Base-by-base conservation (phyloP, 2,797 vertebrate species). In the Hydrolagus colliei region DNA sequence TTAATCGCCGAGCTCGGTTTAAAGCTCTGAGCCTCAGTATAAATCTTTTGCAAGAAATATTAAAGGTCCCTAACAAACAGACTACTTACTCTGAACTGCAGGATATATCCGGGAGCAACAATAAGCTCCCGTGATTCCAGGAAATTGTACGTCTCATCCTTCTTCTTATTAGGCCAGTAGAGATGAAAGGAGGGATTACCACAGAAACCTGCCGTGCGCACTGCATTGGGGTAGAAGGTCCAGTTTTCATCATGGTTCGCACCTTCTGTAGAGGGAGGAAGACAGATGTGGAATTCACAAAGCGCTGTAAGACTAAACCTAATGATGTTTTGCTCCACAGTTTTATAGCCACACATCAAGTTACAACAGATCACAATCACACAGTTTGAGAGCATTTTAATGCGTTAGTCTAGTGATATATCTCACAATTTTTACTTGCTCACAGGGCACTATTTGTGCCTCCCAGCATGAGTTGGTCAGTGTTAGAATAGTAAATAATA, bases 121-220 rank as follows among this genome's bases (percentile, higher is more conserved):
- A 99, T 99, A 88, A 99, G 97, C 88, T 99, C 98, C 27, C 97
- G 93, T 76, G 98, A 98, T 87, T 95, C 96, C 87, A 99, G 93
- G 89, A 97, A 96, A 91, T 97, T 99, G 91, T 97, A 94, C 7
- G 97, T 98, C 89, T 93, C 95, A 89, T 98, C 97, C 88, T 97
- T 96, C 89, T 98, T 98, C 92, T 98, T 98, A 91, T 99, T 99
- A 73, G 98, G 97, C 98, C 98, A 99, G 90, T 98, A 99, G 86
- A 99, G 94, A 88, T 99, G 98, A 90, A 99, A 99, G 16, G 98
- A 98, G 2, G 98, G 98, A 90, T 99, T 99, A 87, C 97, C 97
- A 90, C 98, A 99, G 93, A 99, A 99, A 68, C 98, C 98, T n/a
- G 97, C 97, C 14, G 97, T 98, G 86, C 97, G 96, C 63, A 98